Conservation (phyloP, 2,888 invertebrate genomes). For the Schizotus pectinicornis region DNA sequence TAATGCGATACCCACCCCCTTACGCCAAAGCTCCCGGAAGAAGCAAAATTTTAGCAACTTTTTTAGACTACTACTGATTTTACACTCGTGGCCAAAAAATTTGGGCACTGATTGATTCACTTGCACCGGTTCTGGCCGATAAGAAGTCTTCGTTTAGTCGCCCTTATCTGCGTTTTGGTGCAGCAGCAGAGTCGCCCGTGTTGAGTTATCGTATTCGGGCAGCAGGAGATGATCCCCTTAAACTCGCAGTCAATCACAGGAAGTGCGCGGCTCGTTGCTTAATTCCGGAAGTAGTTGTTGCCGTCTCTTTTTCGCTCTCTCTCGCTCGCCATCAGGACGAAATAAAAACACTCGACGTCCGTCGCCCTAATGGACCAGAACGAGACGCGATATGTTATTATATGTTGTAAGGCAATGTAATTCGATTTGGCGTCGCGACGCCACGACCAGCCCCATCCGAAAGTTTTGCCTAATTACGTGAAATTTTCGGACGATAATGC, state of each 20-base stretch:
- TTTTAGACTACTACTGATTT: too few relatives aligned
- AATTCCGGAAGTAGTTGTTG: slow-evolving; percentile 48
- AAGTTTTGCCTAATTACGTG: too few relatives aligned
- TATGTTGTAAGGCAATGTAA: slow-evolving; percentile 31
- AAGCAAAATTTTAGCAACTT: not conserved
- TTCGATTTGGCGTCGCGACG: slow-evolving; percentile 14
- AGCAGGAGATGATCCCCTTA: slow-evolving; percentile 35
- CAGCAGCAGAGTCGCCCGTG: slow-evolving; percentile 14
- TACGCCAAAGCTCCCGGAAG: too few relatives aligned
- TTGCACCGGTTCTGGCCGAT: not conserved
- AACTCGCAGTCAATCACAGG: slow-evolving; percentile 49
- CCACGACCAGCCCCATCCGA: too few relatives aligned
- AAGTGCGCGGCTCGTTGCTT: slow-evolving; percentile 48
- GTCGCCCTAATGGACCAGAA: slow-evolving; percentile 33
- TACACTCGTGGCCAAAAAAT: not conserved
- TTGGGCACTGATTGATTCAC: not conserved
- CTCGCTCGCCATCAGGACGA: slow-evolving; percentile 12
- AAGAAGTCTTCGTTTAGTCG: slow-evolving; percentile 19
- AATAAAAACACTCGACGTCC: slow-evolving; percentile 33
- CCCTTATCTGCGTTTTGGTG: slow-evolving; percentile 22
- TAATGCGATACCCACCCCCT: slow-evolving; percentile 1
- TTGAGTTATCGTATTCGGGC: slow-evolving; percentile 29
- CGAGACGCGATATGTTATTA: slow-evolving; percentile 38
- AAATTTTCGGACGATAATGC: too few relatives aligned
- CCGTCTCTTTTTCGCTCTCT: slow-evolving; percentile 39